Conservation (phyloP, 2,113 vertebrate genomes). For the Onychostruthus taczanowskii region DNA sequence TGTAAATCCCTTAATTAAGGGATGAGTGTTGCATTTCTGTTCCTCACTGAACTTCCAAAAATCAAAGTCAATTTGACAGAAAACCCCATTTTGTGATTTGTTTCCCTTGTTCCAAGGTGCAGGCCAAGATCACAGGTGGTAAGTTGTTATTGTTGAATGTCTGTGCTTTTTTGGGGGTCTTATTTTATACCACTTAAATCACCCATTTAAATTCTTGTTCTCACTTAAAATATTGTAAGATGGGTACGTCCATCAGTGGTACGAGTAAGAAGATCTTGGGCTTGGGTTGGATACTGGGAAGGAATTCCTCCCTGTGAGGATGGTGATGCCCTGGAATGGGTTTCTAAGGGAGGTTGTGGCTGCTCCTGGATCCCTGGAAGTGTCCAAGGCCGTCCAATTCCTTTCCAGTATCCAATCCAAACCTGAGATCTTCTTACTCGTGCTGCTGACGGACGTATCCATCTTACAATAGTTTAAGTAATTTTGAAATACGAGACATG, state of each 20-base stretch:
- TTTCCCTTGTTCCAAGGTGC: rapidly evolving
- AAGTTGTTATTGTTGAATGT: neutral
- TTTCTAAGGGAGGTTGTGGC: neutral
- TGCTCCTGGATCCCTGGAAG: neutral
- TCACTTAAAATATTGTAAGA: neutral
- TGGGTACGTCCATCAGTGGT: rapidly evolving
- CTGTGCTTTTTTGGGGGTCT: neutral
- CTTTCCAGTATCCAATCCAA: neutral
- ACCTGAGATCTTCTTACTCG: neutral
- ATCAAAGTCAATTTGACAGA: neutral
- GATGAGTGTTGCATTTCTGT: neutral
- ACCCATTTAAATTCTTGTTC: neutral
- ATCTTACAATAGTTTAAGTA: neutral
- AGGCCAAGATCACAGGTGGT: neutral
- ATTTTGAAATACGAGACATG: neutral
- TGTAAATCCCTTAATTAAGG: neutral
- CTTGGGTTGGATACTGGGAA: neutral
- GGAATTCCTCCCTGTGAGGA: neutral
- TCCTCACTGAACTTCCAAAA: neutral
- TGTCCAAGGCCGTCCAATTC: neutral
- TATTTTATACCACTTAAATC: neutral
- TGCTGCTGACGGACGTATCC: rapidly evolving
- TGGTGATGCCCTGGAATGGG: neutral
- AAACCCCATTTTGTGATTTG: neutral
- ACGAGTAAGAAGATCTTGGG: rapidly evolving